phyloP scores from a whole-genome alignment of 2,797 vertebrate species.

The Poecile montanus region DNA sequence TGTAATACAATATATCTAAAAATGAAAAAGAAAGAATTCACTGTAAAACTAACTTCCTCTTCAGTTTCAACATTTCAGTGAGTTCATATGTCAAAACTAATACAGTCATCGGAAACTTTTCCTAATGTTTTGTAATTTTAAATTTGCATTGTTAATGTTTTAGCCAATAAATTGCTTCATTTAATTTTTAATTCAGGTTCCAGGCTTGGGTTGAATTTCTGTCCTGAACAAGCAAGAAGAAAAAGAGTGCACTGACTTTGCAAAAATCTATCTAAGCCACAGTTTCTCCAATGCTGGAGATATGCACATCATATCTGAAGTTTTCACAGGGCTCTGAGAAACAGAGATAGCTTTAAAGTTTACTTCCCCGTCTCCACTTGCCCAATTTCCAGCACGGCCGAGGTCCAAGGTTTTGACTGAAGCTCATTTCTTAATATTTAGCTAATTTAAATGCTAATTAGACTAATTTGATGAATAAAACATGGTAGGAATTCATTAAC shows the following conservation, averaged over 20 bases:
- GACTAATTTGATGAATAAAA: constrained; percentile 57
- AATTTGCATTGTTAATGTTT: background rate
- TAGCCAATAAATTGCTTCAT: background rate
- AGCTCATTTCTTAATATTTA: constrained; percentile 48
- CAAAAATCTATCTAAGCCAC: background rate
- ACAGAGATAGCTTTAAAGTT: constrained; percentile 22
- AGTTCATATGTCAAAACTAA: background rate
- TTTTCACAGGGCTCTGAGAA: constrained; percentile 9
- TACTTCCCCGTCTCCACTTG: constrained; percentile 3
- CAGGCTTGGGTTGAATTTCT: background rate
- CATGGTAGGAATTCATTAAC: constrained; percentile 52
- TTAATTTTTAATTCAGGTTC: rapidly evolving
- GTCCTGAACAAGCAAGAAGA: background rate
- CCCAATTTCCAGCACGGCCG: background rate
- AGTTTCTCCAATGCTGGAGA: background rate
- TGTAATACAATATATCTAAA: background rate
- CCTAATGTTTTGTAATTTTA: background rate
- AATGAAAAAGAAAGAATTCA: background rate
- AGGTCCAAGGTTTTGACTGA: constrained; percentile 37
- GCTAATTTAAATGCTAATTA: constrained; percentile 72
- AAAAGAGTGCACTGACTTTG: background rate
- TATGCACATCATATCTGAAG: background rate
- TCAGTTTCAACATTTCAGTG: background rate
- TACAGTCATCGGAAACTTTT: background rate
- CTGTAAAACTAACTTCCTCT: background rate